These are phyloP conservation scores for Bembecia ichneumoniformis DNA, from an alignment of 2,888 invertebrate genomes.

Conservation along the genomic window DNA sequence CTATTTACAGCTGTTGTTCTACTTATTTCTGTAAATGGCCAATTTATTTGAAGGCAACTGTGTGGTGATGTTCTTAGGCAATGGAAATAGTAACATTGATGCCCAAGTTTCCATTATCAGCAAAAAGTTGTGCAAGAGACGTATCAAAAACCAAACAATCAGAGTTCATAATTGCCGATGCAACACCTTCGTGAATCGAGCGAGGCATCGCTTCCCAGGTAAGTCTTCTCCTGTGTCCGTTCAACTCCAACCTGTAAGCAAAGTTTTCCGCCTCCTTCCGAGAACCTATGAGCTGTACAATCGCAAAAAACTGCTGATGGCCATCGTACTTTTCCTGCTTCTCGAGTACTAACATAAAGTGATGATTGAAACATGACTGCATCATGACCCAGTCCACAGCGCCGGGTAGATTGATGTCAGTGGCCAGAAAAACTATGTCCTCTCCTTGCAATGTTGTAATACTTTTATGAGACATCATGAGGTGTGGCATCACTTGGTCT, in stretches of 20 bases:
- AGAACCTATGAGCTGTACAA: constrained; percentile 98
- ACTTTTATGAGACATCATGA: constrained; percentile 97
- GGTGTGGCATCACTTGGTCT: constrained; percentile 98
- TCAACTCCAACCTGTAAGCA: constrained; percentile 97
- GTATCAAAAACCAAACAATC: constrained; percentile 99
- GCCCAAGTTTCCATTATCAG: constrained; percentile 98
- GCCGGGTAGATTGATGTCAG: constrained; percentile 98
- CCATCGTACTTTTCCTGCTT: constrained; percentile 99
- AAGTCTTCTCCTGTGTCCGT: constrained; percentile 92
- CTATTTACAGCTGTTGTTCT: constrained; percentile 4
- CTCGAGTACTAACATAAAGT: constrained; percentile 99
- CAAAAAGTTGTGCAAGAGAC: constrained; percentile 97
- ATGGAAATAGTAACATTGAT: constrained; percentile 99
- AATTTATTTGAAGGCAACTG: constrained; percentile 1
- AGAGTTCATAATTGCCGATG: constrained; percentile 96
- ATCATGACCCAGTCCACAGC: constrained; percentile 99
- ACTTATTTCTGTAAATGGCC: constrained; percentile 5
- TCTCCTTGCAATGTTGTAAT: constrained; percentile 99
- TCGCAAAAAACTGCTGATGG: constrained; percentile 96
- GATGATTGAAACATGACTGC: constrained; percentile 99
- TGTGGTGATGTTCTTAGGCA: constrained; percentile 71
- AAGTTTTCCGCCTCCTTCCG: constrained; percentile 99
- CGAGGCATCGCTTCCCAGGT: constrained; percentile 99
- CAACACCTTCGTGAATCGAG: constrained; percentile 98
- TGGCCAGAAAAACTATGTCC: constrained; percentile 99